Evolutionary conservation across 2,113 vertebrate species (phyloP).

Genomic region (Hemiprocne comata): DNA sequence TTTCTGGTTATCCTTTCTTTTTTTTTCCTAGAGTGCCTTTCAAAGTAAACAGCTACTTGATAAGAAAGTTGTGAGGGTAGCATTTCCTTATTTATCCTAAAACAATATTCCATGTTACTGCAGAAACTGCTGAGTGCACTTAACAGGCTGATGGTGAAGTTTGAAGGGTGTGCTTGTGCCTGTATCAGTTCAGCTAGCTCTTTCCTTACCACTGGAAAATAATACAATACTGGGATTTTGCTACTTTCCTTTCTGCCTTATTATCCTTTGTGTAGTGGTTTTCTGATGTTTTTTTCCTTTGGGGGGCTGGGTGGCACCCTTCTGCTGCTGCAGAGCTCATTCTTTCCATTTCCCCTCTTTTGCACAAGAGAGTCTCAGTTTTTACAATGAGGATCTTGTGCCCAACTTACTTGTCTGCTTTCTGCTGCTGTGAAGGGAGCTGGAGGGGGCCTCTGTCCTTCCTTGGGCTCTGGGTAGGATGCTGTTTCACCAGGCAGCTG

Average conservation of each 20-base stretch:
- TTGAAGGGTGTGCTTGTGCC: rapidly evolving
- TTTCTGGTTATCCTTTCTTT: neutral
- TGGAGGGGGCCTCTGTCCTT: neutral
- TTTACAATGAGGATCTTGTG: neutral
- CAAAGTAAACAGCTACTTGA: neutral
- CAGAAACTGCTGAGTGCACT: neutral
- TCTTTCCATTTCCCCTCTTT: neutral
- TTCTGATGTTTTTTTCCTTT: neutral
- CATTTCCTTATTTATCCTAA: neutral
- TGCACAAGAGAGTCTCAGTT: neutral
- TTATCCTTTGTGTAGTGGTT: neutral
- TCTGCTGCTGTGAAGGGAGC: neutral
- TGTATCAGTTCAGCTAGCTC: neutral
- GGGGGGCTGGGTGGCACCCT: neutral
- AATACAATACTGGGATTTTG: neutral
- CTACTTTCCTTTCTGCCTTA: neutral
- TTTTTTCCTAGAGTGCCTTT: neutral
- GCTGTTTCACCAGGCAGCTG: neutral
- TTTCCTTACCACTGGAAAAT: neutral
- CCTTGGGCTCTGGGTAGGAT: too few relatives aligned
- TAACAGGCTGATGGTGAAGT: neutral
- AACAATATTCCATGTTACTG: neutral
- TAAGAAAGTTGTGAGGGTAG: neutral
- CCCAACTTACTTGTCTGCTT: neutral
- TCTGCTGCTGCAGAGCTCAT: neutral